Base-by-base conservation (phyloP, 2,888 invertebrate genomes). In the Biston stratarius region DNA sequence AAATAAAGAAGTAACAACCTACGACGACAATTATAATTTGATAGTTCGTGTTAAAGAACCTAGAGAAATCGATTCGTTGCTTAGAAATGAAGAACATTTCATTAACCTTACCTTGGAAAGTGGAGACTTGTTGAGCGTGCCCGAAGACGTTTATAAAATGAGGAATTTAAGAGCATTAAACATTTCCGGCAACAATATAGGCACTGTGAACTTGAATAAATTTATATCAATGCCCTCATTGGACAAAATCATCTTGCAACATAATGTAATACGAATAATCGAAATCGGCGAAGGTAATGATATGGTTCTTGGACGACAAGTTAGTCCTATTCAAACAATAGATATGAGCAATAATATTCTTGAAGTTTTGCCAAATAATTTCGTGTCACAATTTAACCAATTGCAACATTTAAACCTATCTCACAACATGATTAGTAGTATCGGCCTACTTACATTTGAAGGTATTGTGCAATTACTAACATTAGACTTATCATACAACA, bases 401-500 rank as follows among this genome's bases (percentile, higher is more conserved):
- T 44, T 67, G 36, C 58, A 59, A 24, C 47, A 59, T 53, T 62
- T 67, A 33, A 48, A 67, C 42, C 24, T 67, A 34, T 67, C 67
- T 15, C 48, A 59, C 47, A 67, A 67, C 14, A 53, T 62, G 48
- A 62, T 67, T 14, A 44, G 34, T n/a, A 42, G 14, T 6, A 62
- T 67, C 49, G 58, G 38, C 9, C 34, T 62, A 48, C 62, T 42
- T 15, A 62, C 67, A 33, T 67, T 67, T 58, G 67, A 67, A 48
- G 62, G 62, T 49, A 55, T 53, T 5, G 48, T 55, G 10, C 67
- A 62, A 53, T 59, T 67, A 49, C 42, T 62, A 59, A 59, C 49
- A 38, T 15, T 67, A 38, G 62, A 67, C 36, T 48, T 67, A 36
- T 67, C 67, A 59, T 9, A 62, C 36, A 67, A 67, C 34, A 61